These are phyloP conservation scores for Narcine bancroftii DNA, from an alignment of 2,113 vertebrate genomes.

Conservation along the genomic window DNA sequence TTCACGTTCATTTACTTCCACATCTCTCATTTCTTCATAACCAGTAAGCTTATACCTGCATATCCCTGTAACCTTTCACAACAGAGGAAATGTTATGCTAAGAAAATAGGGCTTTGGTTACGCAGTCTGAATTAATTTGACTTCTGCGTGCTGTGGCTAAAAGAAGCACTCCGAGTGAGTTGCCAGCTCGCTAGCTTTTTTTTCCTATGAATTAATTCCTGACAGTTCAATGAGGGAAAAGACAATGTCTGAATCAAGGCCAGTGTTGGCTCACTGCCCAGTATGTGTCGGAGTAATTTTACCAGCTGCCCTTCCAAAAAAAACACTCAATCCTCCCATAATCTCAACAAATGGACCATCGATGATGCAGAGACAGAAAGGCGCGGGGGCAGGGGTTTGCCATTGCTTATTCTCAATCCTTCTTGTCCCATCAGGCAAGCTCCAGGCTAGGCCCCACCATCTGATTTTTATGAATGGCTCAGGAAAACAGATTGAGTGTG, in stretches of 20 bases:
- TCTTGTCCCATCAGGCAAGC: not conserved
- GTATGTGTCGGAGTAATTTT: slow-evolving; percentile 65
- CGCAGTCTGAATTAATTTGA: slow-evolving; percentile 54
- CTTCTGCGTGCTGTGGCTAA: slow-evolving; percentile 57
- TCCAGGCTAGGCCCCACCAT: slow-evolving; percentile 14
- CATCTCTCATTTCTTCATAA: not conserved
- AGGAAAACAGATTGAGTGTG: slow-evolving; percentile 46
- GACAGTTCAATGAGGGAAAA: slow-evolving; percentile 71
- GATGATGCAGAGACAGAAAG: not conserved
- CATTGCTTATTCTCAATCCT: not conserved
- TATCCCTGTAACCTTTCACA: not conserved
- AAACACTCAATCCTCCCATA: slow-evolving; percentile 34
- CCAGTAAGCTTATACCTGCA: not conserved
- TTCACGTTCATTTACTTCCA: not conserved
- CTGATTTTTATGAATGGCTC: slow-evolving; percentile 70
- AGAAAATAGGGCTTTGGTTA: slow-evolving; percentile 44
- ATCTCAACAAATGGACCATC: slow-evolving; percentile 33
- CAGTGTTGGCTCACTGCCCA: slow-evolving; percentile 66
- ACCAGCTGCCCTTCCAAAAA: slow-evolving; percentile 55
- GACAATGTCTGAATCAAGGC: slow-evolving; percentile 72
- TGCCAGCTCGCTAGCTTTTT: slow-evolving; percentile 66
- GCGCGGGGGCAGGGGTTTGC: not conserved
- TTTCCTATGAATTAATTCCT: slow-evolving; percentile 69
- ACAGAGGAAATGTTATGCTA: not conserved
- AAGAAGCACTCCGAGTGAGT: slow-evolving; percentile 63